These are phyloP conservation scores for Tenthredo scrophulariae DNA, from an alignment of 2,888 invertebrate genomes.

Conservation along the genomic window DNA sequence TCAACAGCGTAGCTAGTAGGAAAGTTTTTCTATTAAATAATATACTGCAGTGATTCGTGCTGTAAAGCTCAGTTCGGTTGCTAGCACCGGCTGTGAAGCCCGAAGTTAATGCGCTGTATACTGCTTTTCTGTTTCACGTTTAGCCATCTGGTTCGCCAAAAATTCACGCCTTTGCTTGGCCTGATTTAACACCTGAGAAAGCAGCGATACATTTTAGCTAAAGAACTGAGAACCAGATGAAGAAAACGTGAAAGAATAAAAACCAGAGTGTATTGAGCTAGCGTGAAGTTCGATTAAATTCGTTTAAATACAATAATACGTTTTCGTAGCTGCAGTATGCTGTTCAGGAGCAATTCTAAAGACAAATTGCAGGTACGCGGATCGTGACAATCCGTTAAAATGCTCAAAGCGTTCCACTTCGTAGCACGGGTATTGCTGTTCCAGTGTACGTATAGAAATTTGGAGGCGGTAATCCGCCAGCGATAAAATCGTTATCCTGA, in stretches of 20 bases:
- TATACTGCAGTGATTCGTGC: slow-evolving; percentile 41
- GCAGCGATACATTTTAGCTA: background rate
- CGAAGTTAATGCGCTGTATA: slow-evolving; percentile 35
- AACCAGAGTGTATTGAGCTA: background rate
- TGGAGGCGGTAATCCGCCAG: background rate
- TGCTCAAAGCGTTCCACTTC: slow-evolving; percentile 25
- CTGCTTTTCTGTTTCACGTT: slow-evolving; percentile 33
- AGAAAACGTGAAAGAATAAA: slow-evolving; percentile 5
- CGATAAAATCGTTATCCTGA: slow-evolving; percentile 42
- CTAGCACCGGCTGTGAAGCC: slow-evolving; percentile 3
- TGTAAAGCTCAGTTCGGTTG: slow-evolving; percentile 18
- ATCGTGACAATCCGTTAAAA: slow-evolving; percentile 26
- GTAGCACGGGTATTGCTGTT: background rate
- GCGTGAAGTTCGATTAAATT: background rate
- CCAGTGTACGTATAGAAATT: slow-evolving; percentile 6
- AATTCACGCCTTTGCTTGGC: slow-evolving; percentile 30
- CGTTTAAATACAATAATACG: slow-evolving; percentile 38
- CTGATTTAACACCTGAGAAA: slow-evolving; percentile 34
- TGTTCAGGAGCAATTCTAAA: slow-evolving; percentile 9
- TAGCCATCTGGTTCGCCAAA: slow-evolving; percentile 35
- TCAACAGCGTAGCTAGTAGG: background rate
- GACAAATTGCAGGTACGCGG: slow-evolving; percentile 28
- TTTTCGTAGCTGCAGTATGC: slow-evolving; percentile 12
- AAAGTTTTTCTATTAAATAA: slow-evolving; percentile 46
- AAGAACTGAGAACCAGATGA: background rate